Base-by-base conservation (phyloP, 2,113 vertebrate genomes). In the Pitta sordida region DNA sequence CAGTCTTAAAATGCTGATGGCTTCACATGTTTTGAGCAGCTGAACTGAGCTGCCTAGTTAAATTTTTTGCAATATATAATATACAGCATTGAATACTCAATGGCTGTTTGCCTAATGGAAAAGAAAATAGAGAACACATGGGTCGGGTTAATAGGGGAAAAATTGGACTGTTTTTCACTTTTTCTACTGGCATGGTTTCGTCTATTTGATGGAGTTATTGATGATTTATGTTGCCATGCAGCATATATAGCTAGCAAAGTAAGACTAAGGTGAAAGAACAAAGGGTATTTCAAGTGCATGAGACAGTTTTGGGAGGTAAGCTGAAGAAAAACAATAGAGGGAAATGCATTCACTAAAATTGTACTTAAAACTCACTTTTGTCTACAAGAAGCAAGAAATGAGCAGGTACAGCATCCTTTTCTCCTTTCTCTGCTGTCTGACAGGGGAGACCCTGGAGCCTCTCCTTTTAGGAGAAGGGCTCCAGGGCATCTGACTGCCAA, bases 111-210 rank as follows among this genome's bases (percentile, higher is more conserved):
- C 59, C 76, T 83, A 74, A 91, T 46, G 34, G 71, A 65, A 83
- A 80, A 83, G n/a, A 93, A 83, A 94, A 93, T 70, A 34, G 63
- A 62, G 71, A 94, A 83, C 88, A 88, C 59, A 70, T 81, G 80
- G 43, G 22, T 22, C 14, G 74, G 68, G 67, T 81, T 83, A 91
- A 67, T 43, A 53, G 32, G 20, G 41, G 8, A 34, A 68, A 85
- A 83, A 80, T 5, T 13, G 23, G 36, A 36, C 46, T 79, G 24
- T 6, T 52, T 62, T 76, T 36, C 8, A 79, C 48, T 43, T 59
- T 41, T 86, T 34, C 37, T 88, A 4, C 29, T 77, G 59, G 80
- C 68, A 55, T 70, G 20, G 22, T 88, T 88, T 88, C 51, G 78
- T 19, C 26, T 65, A 43, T 17, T 74, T 90, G 63, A 88, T 58